phyloP scores from a whole-genome alignment of 2,888 invertebrate genomes.

The Hofmannophila pseudospretella region DNA sequence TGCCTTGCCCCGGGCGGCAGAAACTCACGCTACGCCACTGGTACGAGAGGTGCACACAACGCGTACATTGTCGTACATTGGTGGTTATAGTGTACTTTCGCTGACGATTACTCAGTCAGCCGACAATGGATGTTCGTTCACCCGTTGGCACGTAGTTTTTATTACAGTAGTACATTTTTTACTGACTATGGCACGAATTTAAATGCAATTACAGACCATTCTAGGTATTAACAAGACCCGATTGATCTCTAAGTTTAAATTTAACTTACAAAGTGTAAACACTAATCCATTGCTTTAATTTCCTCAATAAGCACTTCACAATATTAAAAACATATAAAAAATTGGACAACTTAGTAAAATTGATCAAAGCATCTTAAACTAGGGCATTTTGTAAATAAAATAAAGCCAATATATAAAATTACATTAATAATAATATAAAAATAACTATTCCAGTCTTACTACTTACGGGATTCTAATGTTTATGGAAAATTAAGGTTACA shows the following conservation, averaged over 20 bases:
- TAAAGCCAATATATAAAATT: not conserved
- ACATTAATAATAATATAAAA: slow-evolving; percentile 23
- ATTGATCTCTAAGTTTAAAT: not conserved
- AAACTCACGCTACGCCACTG: no score
- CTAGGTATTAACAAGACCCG: slow-evolving; percentile 4
- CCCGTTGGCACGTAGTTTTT: no score
- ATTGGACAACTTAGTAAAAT: slow-evolving; percentile 15
- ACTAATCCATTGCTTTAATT: slow-evolving; percentile 53
- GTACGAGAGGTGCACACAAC: no score
- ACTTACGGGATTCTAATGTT: slow-evolving; percentile 28
- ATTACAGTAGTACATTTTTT: not conserved
- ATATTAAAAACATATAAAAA: slow-evolving; percentile 10
- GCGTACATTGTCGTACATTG: no score
- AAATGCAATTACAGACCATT: slow-evolving; percentile 3
- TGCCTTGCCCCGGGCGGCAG: no score
- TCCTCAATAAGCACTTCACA: slow-evolving; percentile 35
- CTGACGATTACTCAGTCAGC: no score
- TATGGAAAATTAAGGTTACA: no score
- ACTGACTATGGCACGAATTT: slow-evolving; percentile 2
- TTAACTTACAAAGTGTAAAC: slow-evolving; percentile 16
- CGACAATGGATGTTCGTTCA: no score
- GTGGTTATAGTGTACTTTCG: no score
- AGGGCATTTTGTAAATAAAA: not conserved
- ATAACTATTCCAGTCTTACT: slow-evolving; percentile 41
- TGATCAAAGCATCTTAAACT: not conserved